These are phyloP conservation scores for Ellobius talpinus DNA, from an alignment of 2,113 vertebrate genomes.

Conservation along the genomic window DNA sequence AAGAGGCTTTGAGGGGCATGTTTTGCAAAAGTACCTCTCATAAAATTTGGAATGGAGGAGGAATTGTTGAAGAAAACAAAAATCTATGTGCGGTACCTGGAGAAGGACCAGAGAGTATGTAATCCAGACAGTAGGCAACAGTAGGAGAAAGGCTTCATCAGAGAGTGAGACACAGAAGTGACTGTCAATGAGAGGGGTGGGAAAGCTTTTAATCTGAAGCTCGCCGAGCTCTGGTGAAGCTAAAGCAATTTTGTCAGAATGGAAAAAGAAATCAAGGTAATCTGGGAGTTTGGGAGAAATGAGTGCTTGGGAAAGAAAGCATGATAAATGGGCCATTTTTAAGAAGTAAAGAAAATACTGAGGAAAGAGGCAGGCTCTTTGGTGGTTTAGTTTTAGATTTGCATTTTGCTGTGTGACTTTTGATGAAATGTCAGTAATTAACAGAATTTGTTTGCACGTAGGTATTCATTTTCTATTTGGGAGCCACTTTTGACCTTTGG, in stretches of 20 bases:
- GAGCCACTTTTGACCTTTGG: constrained; percentile 49
- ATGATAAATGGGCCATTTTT: neutral
- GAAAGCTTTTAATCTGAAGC: neutral
- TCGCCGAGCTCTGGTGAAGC: neutral
- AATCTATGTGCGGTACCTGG: neutral
- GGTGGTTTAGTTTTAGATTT: constrained; percentile 24
- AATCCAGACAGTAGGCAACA: neutral
- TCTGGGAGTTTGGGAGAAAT: neutral
- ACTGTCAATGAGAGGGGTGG: neutral
- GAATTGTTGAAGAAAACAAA: neutral
- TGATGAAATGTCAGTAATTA: neutral
- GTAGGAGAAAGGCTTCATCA: neutral
- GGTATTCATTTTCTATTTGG: constrained; percentile 24
- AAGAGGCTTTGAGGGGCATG: neutral
- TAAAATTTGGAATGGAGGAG: neutral
- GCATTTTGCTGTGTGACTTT: neutral
- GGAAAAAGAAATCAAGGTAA: neutral
- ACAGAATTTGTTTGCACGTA: constrained; percentile 28
- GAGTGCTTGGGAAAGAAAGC: neutral
- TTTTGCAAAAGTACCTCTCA: neutral
- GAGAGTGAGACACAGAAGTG: neutral
- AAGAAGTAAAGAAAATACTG: neutral
- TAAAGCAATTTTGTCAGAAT: neutral
- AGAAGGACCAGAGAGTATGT: neutral
- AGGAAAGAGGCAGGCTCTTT: neutral